Evolutionary conservation across 2,797 vertebrate genomes (phyloP).

Genomic region (Bovichtus diacanthus): DNA sequence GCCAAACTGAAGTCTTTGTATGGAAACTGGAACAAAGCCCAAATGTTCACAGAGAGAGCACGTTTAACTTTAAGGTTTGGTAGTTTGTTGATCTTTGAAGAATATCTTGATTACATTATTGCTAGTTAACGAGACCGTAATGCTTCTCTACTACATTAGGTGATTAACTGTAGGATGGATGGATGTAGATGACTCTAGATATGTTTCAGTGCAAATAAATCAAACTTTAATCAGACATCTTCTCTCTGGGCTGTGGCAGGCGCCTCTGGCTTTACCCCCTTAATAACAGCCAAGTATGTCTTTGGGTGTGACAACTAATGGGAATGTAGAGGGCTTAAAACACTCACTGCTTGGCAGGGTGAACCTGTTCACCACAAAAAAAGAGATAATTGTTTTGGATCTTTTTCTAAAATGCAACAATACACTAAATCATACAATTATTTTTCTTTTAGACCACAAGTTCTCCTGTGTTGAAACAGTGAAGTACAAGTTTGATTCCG

Average conservation of each 20-base stretch:
- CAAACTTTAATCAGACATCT: constrained; percentile 14
- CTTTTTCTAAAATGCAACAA: neutral
- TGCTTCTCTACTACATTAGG: neutral
- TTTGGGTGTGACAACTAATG: constrained; percentile 42
- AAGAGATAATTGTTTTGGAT: neutral
- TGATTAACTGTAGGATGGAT: neutral
- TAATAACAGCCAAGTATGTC: constrained; percentile 33
- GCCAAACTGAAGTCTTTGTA: neutral
- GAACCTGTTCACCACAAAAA: constrained; percentile 33
- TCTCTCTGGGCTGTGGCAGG: neutral
- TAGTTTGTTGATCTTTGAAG: neutral
- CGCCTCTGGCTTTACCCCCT: constrained; percentile 25
- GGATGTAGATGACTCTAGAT: constrained; percentile 12
- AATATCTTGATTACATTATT: constrained; percentile 1
- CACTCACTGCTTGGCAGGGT: neutral
- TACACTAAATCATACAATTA: neutral
- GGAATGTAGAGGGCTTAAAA: constrained; percentile 43
- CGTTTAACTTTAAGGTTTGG: neutral
- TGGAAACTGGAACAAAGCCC: neutral
- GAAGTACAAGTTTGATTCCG: constrained; percentile 96
- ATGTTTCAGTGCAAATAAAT: constrained; percentile 30
- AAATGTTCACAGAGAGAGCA: neutral
- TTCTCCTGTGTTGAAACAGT: constrained; percentile 91
- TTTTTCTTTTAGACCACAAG: constrained; percentile 82
- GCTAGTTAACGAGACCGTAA: neutral